These are phyloP conservation scores for Notodonta ziczac DNA, from an alignment of 2,888 invertebrate species.

Conservation along the genomic window DNA sequence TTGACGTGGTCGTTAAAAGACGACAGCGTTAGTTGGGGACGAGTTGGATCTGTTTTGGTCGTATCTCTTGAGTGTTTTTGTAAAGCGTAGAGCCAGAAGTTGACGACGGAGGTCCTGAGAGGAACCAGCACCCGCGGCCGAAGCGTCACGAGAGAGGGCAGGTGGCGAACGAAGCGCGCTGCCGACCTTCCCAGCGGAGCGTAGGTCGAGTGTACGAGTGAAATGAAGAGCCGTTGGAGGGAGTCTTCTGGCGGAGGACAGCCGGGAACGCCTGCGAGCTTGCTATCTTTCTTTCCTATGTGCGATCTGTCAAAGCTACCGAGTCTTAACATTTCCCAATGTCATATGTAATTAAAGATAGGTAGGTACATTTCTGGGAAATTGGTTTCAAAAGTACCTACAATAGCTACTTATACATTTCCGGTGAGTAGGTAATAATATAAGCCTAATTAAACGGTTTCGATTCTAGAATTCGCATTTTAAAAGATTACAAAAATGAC, in stretches of 20 bases:
- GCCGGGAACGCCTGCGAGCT: not conserved
- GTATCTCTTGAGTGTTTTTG: not conserved
- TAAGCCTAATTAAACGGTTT: too few species aligned
- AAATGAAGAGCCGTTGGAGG: not conserved
- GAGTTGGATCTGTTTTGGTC: not conserved
- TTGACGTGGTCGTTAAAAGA: not conserved
- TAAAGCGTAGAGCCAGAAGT: not conserved
- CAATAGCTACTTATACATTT: too few species aligned
- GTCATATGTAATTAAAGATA: not conserved
- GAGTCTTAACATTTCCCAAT: not conserved
- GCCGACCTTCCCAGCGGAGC: conserved; percentile 2
- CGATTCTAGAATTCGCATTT: too few species aligned
- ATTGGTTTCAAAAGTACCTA: not conserved
- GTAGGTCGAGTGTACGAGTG: not conserved
- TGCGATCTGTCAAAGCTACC: conserved; percentile 1
- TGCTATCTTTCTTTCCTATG: not conserved
- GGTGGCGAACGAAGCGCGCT: not conserved
- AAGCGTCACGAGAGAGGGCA: not conserved
- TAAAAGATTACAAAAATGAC: too few species aligned
- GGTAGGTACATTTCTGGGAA: not conserved
- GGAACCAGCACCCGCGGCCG: not conserved
- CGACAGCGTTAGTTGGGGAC: too few species aligned
- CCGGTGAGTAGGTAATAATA: too few species aligned
- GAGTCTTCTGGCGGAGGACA: conserved; percentile 2
- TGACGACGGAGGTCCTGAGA: not conserved